phyloP scores from a whole-genome alignment of 2,888 invertebrate genomes.

The Tachina grossa region DNA sequence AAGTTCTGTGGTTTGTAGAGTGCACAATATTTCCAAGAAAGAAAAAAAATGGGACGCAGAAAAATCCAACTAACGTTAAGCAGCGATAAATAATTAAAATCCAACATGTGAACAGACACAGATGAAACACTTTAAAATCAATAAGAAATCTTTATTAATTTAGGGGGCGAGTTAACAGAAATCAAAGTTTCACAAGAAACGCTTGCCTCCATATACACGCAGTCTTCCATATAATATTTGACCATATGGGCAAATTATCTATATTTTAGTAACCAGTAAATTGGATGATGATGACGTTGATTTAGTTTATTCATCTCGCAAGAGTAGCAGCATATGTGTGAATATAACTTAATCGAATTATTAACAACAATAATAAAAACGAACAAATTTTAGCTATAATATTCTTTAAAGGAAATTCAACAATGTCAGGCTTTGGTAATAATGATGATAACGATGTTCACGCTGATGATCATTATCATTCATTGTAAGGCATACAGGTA shows the following conservation, averaged over 20 bases:
- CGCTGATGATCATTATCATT: slow-evolving; percentile 29
- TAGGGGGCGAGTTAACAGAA: slow-evolving; percentile 59
- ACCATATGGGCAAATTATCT: slow-evolving; percentile 63
- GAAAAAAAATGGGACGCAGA: background rate
- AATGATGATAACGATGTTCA: slow-evolving; percentile 47
- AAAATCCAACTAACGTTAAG: slow-evolving; percentile 15
- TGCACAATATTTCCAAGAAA: slow-evolving; percentile 1
- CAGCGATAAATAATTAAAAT: slow-evolving; percentile 58
- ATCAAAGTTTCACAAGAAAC: slow-evolving; percentile 32
- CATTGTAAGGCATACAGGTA: slow-evolving; percentile 43
- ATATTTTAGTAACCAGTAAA: slow-evolving; percentile 7
- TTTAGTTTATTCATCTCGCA: slow-evolving; percentile 39
- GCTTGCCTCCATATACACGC: background rate
- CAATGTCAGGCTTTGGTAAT: slow-evolving; percentile 35
- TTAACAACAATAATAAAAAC: slow-evolving; percentile 72
- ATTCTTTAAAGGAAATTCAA: slow-evolving; percentile 53
- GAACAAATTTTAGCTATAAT: slow-evolving; percentile 58
- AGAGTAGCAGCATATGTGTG: slow-evolving; percentile 51
- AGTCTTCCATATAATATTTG: slow-evolving; percentile 35
- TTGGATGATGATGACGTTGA: slow-evolving; percentile 25
- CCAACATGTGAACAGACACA: slow-evolving; percentile 64
- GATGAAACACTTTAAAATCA: slow-evolving; percentile 70
- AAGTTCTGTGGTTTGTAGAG: background rate
- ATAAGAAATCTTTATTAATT: slow-evolving; percentile 70
- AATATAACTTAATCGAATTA: slow-evolving; percentile 74